Conservation (phyloP, 2,888 invertebrate genomes). For the Pollenia amentaria region DNA sequence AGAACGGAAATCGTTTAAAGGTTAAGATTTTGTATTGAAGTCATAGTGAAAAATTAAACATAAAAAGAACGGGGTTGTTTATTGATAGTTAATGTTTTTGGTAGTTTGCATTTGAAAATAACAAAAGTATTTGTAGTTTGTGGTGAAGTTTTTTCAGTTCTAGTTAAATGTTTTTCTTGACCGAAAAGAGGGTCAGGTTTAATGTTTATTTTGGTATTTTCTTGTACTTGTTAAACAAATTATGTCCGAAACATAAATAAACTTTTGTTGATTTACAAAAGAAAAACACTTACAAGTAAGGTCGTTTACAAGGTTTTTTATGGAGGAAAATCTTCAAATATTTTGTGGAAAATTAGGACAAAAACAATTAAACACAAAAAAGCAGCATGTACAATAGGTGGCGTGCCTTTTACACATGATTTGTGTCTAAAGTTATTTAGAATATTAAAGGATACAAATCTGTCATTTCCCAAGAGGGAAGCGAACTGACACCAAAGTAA, state of each 20-base stretch:
- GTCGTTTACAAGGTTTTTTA: conserved; percentile 11
- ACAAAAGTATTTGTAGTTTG: conserved; percentile 32
- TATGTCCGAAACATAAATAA: not conserved
- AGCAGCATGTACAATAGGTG: too few relatives aligned
- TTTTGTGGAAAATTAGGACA: too few relatives aligned
- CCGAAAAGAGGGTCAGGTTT: conserved; percentile 69
- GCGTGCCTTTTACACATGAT: too few relatives aligned
- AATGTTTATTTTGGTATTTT: conserved; percentile 48
- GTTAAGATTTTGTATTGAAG: conserved; percentile 66
- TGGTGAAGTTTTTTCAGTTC: conserved; percentile 24
- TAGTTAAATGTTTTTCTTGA: conserved; percentile 53
- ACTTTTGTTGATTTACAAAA: too few relatives aligned
- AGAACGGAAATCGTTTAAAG: conserved; percentile 72
- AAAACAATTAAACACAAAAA: too few relatives aligned
- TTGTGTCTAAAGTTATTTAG: too few relatives aligned
- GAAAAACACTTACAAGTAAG: not conserved
- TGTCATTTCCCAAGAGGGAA: too few relatives aligned
- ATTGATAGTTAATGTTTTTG: conserved; percentile 24
- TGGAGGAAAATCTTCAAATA: too few relatives aligned
- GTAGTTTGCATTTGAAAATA: not conserved
- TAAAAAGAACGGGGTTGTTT: conserved; percentile 31
- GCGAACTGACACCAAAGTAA: too few relatives aligned
- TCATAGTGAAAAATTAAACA: conserved; percentile 42
- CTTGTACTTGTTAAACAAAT: not conserved
- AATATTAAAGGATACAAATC: too few relatives aligned